phyloP scores from a whole-genome alignment of 2,888 invertebrate species.

The Athetis lepigone region DNA sequence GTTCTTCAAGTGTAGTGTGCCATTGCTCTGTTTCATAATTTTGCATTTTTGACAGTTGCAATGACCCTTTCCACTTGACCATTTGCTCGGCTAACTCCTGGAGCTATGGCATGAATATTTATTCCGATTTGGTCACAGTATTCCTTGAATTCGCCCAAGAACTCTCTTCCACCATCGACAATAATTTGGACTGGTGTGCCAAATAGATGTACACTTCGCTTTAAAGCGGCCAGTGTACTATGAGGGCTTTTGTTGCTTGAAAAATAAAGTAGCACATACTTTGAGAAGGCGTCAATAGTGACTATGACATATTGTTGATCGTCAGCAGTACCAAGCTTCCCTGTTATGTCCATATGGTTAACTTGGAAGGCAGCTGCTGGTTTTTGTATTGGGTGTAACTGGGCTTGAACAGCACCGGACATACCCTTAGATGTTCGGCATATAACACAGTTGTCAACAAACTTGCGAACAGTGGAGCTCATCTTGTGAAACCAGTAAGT shows the following conservation, averaged over 20 bases:
- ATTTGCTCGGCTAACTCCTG: conserved; percentile 52
- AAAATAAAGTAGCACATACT: conserved; percentile 45
- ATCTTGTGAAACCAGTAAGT: conserved; percentile 34
- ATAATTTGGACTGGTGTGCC: conserved; percentile 42
- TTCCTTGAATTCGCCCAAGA: conserved; percentile 43
- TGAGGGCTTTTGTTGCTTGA: conserved; percentile 21
- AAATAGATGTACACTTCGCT: conserved; percentile 46
- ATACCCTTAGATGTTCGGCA: conserved; percentile 52
- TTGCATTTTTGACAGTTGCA: conserved; percentile 56
- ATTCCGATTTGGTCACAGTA: conserved; percentile 40
- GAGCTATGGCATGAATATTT: conserved; percentile 45
- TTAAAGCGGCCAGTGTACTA: conserved; percentile 41
- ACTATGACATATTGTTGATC: conserved; percentile 52
- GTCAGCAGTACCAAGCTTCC: conserved; percentile 43
- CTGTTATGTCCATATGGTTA: conserved; percentile 56
- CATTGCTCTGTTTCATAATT: conserved; percentile 40
- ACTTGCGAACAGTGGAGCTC: conserved; percentile 18
- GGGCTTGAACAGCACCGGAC: conserved; percentile 43
- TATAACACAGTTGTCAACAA: conserved; percentile 42
- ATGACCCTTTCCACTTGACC: conserved; percentile 50
- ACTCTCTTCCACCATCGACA: conserved; percentile 49
- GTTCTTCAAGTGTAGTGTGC: conserved; percentile 19
- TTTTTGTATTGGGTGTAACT: conserved; percentile 43
- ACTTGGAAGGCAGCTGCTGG: conserved; percentile 50
- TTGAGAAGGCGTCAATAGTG: conserved; percentile 47